A percentile compares a stretch with the other conserved stretches of the same genome.
These are phyloP conservation scores for Sebastes jordani DNA, from an alignment of 2,797 vertebrate genomes.

Conservation along the genomic window DNA sequence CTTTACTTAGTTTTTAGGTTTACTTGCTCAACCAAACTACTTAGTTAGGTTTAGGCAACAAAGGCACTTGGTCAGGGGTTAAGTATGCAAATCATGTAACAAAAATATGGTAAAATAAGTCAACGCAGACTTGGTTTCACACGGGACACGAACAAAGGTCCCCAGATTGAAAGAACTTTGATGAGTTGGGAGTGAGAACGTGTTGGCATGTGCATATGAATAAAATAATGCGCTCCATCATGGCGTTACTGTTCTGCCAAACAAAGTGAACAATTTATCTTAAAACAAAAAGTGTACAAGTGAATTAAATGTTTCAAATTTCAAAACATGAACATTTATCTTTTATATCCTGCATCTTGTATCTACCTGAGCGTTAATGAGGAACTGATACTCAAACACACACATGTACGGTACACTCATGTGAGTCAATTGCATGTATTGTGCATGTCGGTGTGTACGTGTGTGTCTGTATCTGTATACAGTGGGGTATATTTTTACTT, in stretches of 20 bases:
- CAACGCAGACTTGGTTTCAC: too few relatives aligned
- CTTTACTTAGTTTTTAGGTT: too few relatives aligned
- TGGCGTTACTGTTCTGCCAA: background rate
- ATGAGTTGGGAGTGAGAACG: too few relatives aligned
- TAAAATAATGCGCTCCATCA: too few relatives aligned
- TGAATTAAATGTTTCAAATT: background rate
- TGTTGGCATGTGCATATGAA: too few relatives aligned
- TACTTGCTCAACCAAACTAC: too few relatives aligned
- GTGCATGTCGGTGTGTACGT: background rate
- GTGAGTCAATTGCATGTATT: slow-evolving; percentile 18
- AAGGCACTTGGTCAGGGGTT: too few relatives aligned
- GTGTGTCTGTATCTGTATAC: slow-evolving; percentile 34
- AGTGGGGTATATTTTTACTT: slow-evolving; percentile 37
- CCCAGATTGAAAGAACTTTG: too few relatives aligned
- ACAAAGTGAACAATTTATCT: background rate
- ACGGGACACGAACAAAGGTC: too few relatives aligned
- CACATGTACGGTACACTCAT: background rate
- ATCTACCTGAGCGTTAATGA: background rate
- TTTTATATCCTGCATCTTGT: background rate
- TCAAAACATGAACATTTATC: background rate
- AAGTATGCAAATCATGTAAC: too few relatives aligned
- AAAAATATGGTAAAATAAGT: too few relatives aligned
- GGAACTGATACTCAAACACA: background rate
- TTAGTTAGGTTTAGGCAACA: too few relatives aligned
- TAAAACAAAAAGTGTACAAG: background rate